These are phyloP conservation scores for Athene noctua DNA, from an alignment of 2,113 vertebrate species.

Conservation along the genomic window DNA sequence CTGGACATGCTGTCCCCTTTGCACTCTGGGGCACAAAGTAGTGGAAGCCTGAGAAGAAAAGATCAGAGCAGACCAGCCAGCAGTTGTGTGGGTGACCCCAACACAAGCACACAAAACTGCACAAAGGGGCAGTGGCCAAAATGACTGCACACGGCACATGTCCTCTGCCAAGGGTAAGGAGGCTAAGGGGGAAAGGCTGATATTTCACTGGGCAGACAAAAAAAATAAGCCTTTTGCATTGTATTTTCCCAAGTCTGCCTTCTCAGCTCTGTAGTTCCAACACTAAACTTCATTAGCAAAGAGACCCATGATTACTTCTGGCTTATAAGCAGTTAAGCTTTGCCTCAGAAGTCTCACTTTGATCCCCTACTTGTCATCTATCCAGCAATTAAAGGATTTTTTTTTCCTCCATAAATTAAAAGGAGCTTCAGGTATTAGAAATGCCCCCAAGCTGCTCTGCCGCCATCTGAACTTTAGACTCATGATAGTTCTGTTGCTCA, in stretches of 20 bases:
- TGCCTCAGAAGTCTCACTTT: background rate
- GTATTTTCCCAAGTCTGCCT: background rate
- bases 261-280: background rate
- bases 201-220: background rate
- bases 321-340: background rate
- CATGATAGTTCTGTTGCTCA: background rate
- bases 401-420: background rate
- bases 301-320: background rate
- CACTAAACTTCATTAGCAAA: background rate
- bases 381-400: background rate
- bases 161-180: background rate
- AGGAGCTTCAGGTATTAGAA: background rate
- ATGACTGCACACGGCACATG: accelerated
- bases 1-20: background rate
- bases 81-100: background rate
- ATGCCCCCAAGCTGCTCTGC: background rate
- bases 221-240: background rate
- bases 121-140: background rate
- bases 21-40: background rate
- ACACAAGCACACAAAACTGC: background rate
- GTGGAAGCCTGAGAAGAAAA: background rate
- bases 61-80: background rate
- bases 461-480: background rate
- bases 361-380: background rate
- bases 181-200: background rate